Conservation (phyloP, 2,113 vertebrate species). For the Siniperca chuatsi region DNA sequence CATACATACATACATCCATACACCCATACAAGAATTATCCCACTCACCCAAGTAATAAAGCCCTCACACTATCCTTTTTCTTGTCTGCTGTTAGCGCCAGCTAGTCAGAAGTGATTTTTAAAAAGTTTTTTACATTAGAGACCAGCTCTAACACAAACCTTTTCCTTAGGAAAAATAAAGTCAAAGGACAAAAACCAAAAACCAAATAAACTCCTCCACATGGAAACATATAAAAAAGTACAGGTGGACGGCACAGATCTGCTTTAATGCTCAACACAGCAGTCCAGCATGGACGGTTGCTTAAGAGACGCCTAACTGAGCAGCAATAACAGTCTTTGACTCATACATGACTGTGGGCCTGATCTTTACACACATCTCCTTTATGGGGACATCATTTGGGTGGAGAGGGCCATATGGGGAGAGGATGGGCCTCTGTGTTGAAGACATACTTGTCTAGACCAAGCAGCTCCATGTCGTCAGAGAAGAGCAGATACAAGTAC, state of each 20-base stretch:
- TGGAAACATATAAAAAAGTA: conserved; percentile 14
- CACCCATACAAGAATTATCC: neutral
- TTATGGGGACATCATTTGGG: conserved; percentile 65
- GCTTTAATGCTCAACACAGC: conserved; percentile 17
- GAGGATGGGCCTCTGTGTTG: conserved; percentile 96
- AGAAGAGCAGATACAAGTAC: conserved; percentile 96
- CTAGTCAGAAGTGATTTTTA: conserved; percentile 1
- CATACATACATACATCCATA: neutral
- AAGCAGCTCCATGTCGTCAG: conserved; percentile 88
- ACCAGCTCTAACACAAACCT: conserved; percentile 72
- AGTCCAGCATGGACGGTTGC: conserved; percentile 20
- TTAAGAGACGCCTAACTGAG: conserved; percentile 14
- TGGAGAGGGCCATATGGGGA: conserved; percentile 90
- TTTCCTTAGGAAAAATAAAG: conserved; percentile 63
- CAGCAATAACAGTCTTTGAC: conserved; percentile 1
- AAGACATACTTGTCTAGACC: conserved; percentile 93
- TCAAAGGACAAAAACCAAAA: neutral
- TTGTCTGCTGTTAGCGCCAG: neutral
- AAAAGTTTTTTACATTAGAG: conserved; percentile 60
- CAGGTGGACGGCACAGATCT: conserved; percentile 32
- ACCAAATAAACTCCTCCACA: conserved; percentile 12
- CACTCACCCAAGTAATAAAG: conserved; percentile 13
- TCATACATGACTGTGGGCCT: neutral
- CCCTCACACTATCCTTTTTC: neutral
- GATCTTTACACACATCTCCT: neutral